These are phyloP conservation scores for Nomia melanderi DNA, from an alignment of 1,140 invertebrate species.

Conservation along the genomic window DNA sequence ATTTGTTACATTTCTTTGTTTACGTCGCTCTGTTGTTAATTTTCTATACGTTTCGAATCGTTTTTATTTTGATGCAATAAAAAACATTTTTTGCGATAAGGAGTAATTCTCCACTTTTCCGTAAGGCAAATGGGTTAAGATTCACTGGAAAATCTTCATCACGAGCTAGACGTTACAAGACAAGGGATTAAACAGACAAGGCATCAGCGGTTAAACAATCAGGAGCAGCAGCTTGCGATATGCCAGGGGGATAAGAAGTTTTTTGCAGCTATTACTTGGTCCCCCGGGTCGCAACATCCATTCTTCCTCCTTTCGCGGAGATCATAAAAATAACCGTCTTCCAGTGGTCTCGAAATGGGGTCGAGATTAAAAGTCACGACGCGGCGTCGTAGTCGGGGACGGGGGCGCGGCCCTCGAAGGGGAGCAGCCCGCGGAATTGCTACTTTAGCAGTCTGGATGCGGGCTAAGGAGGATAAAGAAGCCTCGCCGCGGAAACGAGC, in stretches of 20 bases:
- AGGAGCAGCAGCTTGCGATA: neutral
- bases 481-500: conserved; percentile 53
- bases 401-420: neutral
- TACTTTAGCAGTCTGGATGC: conserved; percentile 54
- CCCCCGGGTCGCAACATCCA: neutral
- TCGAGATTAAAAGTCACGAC: conserved; percentile 64
- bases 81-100: too few species aligned
- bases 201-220: too few species aligned
- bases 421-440: conserved; percentile 37
- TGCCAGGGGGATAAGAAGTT: neutral
- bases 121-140: too few species aligned
- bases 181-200: too few species aligned
- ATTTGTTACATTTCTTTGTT: too few species aligned
- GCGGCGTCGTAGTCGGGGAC: conserved; percentile 12
- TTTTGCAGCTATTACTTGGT: neutral
- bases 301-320: conserved; percentile 9
- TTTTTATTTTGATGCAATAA: too few species aligned
- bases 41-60: too few species aligned
- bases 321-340: conserved; percentile 60
- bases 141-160: too few species aligned
- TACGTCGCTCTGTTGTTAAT: too few species aligned
- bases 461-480: conserved; percentile 54
- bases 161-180: too few species aligned
- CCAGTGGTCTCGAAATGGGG: conserved; percentile 31
- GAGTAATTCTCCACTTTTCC: too few species aligned